phyloP scores from a whole-genome alignment of 2,888 invertebrate genomes.

The Dicranocentrus wangi region DNA sequence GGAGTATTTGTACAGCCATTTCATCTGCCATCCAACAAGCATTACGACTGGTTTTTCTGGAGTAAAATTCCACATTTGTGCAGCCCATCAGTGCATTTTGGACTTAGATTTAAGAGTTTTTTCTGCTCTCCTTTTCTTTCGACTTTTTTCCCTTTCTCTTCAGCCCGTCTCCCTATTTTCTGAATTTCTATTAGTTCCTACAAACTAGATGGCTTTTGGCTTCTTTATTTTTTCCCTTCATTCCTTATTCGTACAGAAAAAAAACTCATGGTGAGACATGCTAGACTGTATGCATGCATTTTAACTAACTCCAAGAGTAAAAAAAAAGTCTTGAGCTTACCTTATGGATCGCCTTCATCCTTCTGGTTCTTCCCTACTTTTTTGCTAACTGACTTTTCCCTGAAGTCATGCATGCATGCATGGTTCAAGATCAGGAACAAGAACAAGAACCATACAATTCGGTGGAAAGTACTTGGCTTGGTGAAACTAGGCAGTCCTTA shows the following conservation, averaged over 20 bases:
- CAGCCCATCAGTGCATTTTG: constrained; percentile 62
- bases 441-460: constrained; percentile 59
- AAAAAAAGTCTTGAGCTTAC: constrained; percentile 5
- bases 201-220: constrained; percentile 62
- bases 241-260: constrained; percentile 21
- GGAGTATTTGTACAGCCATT: constrained; percentile 65
- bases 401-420: constrained; percentile 63
- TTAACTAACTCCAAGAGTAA: not conserved
- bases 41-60: constrained; percentile 58
- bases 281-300: constrained; percentile 15
- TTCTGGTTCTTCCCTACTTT: constrained; percentile 16
- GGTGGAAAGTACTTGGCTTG: not conserved
- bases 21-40: constrained; percentile 64
- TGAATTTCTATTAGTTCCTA: constrained; percentile 62
- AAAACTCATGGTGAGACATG: constrained; percentile 8
- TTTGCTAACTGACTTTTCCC: constrained; percentile 60
- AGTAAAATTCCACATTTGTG: constrained; percentile 63
- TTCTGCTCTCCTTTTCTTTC: constrained; percentile 8
- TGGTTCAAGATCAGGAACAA: constrained; percentile 65
- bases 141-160: constrained; percentile 53
- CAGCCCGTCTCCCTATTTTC: constrained; percentile 49
- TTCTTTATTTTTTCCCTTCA: constrained; percentile 54
- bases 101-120: constrained; percentile 66
- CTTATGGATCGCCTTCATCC: constrained; percentile 8
- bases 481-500: constrained; percentile 18